Percentiles rank a stretch among this genome's conserved stretches.
Evolutionary conservation across 2,113 vertebrate genomes (phyloP).

Genomic region (Xyliphius kryptos): DNA sequence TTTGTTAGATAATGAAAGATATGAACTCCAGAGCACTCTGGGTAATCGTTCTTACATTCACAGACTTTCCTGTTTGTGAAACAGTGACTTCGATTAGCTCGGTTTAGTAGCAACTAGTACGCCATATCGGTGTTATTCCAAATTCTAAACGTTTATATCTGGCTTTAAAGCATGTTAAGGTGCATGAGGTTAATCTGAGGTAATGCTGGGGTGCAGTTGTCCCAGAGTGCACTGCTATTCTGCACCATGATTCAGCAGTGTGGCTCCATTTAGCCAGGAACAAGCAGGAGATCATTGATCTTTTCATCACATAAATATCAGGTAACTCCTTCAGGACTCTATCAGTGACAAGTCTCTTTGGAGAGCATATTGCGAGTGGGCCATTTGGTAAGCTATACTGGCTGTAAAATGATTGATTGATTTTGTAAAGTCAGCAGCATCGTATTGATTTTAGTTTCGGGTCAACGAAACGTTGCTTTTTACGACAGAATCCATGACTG

Average conservation of each 20-base stretch:
- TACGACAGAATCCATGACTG: constrained; percentile 8
- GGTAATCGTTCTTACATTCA: too few species aligned
- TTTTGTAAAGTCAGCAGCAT: constrained; percentile 14
- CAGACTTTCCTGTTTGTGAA: too few species aligned
- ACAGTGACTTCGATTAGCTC: too few species aligned
- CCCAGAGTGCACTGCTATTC: constrained; percentile 24
- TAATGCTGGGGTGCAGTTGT: too few species aligned
- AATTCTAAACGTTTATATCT: too few species aligned
- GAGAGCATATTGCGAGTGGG: not conserved
- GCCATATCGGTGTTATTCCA: too few species aligned
- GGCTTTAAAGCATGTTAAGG: too few species aligned
- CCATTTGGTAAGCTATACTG: constrained; percentile 23
- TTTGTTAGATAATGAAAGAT: too few species aligned
- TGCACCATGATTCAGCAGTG: constrained; percentile 29
- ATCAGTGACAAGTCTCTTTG: constrained; percentile 14
- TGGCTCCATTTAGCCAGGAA: constrained; percentile 11
- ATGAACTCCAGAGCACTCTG: too few species aligned
- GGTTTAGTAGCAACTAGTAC: too few species aligned
- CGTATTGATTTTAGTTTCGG: constrained; percentile 27
- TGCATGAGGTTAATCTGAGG: too few species aligned
- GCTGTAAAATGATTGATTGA: constrained; percentile 31
- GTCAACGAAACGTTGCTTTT: constrained; percentile 20
- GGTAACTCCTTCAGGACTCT: constrained; percentile 28
- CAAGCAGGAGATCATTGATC: constrained; percentile 36
- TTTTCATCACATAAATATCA: constrained; percentile 38